Evolutionary conservation across 2,888 invertebrate species (phyloP).

Genomic region (Apoda limacodes): DNA sequence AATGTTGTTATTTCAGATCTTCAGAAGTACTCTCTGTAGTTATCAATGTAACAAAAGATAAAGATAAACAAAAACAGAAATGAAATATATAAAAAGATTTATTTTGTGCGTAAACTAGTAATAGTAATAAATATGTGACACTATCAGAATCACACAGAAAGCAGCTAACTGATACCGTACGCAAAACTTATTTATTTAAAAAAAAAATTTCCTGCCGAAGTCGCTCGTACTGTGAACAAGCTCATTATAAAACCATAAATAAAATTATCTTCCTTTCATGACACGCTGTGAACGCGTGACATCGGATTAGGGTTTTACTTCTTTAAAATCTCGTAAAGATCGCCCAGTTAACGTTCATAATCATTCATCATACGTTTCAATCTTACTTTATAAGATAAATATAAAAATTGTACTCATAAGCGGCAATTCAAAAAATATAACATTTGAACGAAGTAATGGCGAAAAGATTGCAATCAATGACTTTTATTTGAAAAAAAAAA

Average conservation of each 20-base stretch:
- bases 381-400: conserved; percentile 18
- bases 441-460: conserved; percentile 28
- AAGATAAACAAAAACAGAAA: no score
- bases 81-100: no score
- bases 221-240: conserved; percentile 52
- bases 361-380: conserved; percentile 18
- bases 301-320: conserved; percentile 43
- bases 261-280: conserved; percentile 59
- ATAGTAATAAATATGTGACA: no score
- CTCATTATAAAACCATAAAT: conserved; percentile 66
- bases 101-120: no score
- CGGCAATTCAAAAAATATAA: conserved; percentile 14
- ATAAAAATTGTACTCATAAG: conserved; percentile 7
- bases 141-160: no score
- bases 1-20: no score
- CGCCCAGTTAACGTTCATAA: conserved; percentile 36
- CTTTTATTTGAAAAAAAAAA: conserved; percentile 37
- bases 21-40: no score
- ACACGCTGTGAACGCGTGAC: conserved; percentile 42
- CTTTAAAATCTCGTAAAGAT: conserved; percentile 49
- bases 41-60: no score
- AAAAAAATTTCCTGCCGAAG: no score
- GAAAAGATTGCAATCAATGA: conserved; percentile 39
- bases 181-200: no score
- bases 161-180: no score